Evolutionary conservation across 2,888 invertebrate species (phyloP).

Genomic region (Sarcophaga carnaria): DNA sequence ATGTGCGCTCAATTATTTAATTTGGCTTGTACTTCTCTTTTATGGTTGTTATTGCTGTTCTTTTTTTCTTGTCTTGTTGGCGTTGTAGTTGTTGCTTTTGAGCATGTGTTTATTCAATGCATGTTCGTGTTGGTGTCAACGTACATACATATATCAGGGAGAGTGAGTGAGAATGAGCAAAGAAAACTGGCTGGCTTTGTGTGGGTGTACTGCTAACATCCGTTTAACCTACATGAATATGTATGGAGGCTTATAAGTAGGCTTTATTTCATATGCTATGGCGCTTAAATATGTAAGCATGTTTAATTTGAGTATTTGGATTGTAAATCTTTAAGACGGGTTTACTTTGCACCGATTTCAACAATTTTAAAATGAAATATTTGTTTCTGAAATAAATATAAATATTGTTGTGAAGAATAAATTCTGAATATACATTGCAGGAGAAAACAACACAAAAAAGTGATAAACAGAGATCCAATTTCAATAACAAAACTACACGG

Average conservation of each 20-base stretch:
- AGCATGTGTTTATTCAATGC: neutral
- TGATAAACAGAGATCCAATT: too few relatives aligned
- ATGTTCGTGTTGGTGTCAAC: neutral
- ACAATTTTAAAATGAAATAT: too few relatives aligned
- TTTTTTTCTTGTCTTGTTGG: neutral
- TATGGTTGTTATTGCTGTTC: neutral
- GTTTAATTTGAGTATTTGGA: neutral
- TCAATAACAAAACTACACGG: too few relatives aligned
- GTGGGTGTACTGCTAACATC: constrained; percentile 32
- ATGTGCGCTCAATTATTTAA: constrained; percentile 69
- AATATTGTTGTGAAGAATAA: too few relatives aligned
- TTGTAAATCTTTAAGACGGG: too few relatives aligned
- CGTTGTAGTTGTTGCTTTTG: neutral
- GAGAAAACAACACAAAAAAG: too few relatives aligned
- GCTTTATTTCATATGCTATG: neutral
- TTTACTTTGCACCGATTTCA: too few relatives aligned
- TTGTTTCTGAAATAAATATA: too few relatives aligned
- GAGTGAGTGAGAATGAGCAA: neutral
- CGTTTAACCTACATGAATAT: constrained; percentile 41
- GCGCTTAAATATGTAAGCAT: neutral
- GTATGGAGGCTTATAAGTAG: neutral
- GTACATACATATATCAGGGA: neutral
- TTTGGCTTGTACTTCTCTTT: constrained; percentile 51
- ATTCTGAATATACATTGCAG: too few relatives aligned
- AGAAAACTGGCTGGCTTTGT: neutral